Conservation (phyloP, 35 echinoderm and acorn worm species). For the Amphiura filiformis region DNA sequence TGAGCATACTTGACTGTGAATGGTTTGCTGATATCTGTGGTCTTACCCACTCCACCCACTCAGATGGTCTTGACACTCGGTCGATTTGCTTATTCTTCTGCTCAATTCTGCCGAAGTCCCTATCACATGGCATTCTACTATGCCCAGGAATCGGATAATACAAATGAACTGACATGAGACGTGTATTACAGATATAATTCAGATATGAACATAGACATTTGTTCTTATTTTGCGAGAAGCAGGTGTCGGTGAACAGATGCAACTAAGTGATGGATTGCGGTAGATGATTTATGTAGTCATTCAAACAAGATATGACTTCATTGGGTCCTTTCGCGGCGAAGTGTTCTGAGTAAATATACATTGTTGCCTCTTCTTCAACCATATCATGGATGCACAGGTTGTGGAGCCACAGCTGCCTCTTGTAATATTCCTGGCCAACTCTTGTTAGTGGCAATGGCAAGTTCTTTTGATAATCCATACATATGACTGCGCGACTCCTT, state of each 20-base stretch:
- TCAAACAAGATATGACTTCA: background rate
- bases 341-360: background rate
- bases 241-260: background rate
- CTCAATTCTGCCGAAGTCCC: background rate
- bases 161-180: background rate
- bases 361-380: background rate
- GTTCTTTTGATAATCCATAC: background rate
- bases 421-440: background rate
- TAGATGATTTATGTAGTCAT: background rate
- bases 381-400: background rate
- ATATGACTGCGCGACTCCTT: background rate
- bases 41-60: background rate
- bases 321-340: background rate
- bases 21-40: background rate
- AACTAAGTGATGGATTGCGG: background rate
- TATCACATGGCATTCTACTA: background rate
- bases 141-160: background rate
- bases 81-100: background rate
- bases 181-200: background rate
- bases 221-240: background rate
- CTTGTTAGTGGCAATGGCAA: background rate
- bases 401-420: background rate
- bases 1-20: background rate
- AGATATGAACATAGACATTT: background rate
- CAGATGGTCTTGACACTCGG: background rate